phyloP scores from a whole-genome alignment of 2,113 vertebrate genomes.

The Gorilla gorilla region DNA sequence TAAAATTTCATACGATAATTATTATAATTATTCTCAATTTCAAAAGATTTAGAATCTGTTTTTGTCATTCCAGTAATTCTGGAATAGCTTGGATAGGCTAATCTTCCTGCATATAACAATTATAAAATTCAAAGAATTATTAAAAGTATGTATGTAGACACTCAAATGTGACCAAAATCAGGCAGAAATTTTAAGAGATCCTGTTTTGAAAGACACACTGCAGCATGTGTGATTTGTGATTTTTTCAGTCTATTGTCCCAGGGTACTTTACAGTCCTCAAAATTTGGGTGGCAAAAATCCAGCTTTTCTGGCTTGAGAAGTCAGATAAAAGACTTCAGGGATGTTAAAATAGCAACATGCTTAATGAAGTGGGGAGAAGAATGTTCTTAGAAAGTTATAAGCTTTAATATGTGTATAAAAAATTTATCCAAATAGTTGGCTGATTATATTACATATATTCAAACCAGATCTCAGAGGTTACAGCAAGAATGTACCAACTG shows the following conservation, averaged over 20 bases:
- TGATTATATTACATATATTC: neutral
- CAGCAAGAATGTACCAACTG: neutral
- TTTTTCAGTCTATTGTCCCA: neutral
- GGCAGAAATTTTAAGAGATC: neutral
- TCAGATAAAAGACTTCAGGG: neutral
- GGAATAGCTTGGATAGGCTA: neutral
- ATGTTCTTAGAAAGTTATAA: neutral
- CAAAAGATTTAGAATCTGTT: neutral
- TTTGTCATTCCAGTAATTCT: neutral
- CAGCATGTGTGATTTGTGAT: neutral
- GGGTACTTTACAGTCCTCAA: neutral
- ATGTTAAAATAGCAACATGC: neutral
- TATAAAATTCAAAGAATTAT: neutral
- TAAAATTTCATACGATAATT: neutral
- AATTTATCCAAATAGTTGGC: neutral
- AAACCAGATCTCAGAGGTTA: neutral
- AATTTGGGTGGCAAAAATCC: neutral
- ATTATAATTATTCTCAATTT: neutral
- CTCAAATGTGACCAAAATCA: neutral
- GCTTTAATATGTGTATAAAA: neutral
- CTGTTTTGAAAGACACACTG: neutral
- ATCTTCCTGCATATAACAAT: neutral
- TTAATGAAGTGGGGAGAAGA: neutral
- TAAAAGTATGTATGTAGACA: neutral
- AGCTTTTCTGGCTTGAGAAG: neutral